Conservation (phyloP, 2,797 vertebrate genomes). For the Gadopsis bispinosus region DNA sequence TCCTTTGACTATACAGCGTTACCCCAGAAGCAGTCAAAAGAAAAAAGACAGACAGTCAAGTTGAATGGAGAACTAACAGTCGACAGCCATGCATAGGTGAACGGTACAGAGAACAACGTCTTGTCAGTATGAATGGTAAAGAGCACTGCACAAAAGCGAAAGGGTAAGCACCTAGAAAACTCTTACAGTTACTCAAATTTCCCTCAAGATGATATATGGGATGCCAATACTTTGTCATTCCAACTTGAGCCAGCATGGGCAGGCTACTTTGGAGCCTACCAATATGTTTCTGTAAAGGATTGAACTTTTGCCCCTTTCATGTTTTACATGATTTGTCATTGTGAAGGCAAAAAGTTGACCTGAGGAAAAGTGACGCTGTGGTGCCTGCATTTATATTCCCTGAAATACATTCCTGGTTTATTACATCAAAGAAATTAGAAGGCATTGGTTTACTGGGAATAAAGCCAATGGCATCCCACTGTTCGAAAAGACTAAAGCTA, state of each 20-base stretch:
- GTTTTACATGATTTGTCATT: slow-evolving; percentile 19
- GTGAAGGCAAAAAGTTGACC: slow-evolving; percentile 33
- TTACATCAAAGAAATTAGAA: slow-evolving; percentile 50
- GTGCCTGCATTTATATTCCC: slow-evolving; percentile 23
- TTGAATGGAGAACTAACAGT: slow-evolving; percentile 47
- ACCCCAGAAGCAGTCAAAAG: slow-evolving; percentile 19
- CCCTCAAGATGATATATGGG: slow-evolving; percentile 27
- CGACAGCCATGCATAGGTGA: slow-evolving; percentile 43
- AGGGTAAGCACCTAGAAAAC: slow-evolving; percentile 23
- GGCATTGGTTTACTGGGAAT: slow-evolving; percentile 55
- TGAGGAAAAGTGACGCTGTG: slow-evolving; percentile 22
- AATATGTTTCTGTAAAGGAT: slow-evolving; percentile 18
- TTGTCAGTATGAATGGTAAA: slow-evolving; percentile 33
- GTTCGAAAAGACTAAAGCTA: slow-evolving; percentile 55
- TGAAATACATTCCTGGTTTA: slow-evolving; percentile 41
- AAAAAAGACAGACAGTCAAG: slow-evolving; percentile 37
- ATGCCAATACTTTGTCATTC: slow-evolving; percentile 15
- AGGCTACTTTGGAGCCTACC: slow-evolving; percentile 16
- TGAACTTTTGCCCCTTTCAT: slow-evolving; percentile 10
- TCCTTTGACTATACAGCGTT: slow-evolving; percentile 1
- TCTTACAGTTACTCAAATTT: slow-evolving; percentile 32
- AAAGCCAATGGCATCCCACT: slow-evolving; percentile 48
- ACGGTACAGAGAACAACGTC: slow-evolving; percentile 21
- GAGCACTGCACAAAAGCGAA: slow-evolving; percentile 27
- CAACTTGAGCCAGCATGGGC: slow-evolving; percentile 12